These are phyloP conservation scores for Craterocephalus amniculus DNA, from an alignment of 2,797 vertebrate genomes.

Conservation along the genomic window DNA sequence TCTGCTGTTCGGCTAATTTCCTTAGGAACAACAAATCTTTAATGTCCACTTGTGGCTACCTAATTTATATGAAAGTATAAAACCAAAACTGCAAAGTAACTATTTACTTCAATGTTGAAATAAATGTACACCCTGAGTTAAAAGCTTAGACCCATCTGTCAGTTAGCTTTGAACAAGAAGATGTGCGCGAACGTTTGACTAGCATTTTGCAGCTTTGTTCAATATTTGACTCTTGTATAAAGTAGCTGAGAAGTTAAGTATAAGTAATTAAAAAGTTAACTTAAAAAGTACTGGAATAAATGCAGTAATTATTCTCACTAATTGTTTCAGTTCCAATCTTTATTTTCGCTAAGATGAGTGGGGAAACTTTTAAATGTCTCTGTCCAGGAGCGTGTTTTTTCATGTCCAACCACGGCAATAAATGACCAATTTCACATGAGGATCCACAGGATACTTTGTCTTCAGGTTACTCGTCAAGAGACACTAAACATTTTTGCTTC, in stretches of 20 bases:
- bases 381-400: not conserved
- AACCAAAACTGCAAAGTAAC: too few species aligned
- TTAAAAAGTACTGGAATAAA: not conserved
- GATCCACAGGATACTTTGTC: not conserved
- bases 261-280: not conserved
- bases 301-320: not conserved
- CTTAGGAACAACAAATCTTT: not conserved
- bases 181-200: not conserved
- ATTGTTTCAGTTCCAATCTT: not conserved
- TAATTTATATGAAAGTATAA: too few species aligned
- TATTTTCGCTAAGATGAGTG: not conserved
- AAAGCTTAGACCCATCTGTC: not conserved
- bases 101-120: too few species aligned
- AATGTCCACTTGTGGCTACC: not conserved
- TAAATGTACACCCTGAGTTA: not conserved
- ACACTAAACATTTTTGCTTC: not conserved
- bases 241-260: not conserved
- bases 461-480: constrained; percentile 3
- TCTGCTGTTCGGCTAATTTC: not conserved
- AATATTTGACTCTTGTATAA: not conserved
- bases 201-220: not conserved
- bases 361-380: not conserved
- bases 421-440: not conserved
- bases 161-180: not conserved
- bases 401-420: not conserved